Conservation (phyloP, 2,113 vertebrate species). For the Myotis lucifugus region DNA sequence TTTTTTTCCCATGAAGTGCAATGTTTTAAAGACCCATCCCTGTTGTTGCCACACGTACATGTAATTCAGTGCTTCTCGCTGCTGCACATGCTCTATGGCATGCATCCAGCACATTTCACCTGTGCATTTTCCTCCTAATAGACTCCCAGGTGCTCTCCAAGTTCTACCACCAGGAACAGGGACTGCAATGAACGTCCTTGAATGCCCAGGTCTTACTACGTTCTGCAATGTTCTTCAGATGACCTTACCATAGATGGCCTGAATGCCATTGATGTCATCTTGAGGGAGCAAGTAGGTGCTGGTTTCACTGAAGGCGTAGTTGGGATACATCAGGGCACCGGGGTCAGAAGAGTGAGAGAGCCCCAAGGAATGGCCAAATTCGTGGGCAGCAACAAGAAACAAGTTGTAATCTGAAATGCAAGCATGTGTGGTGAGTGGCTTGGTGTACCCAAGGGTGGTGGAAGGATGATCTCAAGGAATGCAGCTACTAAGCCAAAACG, state of each 20-base stretch:
- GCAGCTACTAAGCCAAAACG: background rate
- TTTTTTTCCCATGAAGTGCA: background rate
- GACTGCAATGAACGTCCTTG: background rate
- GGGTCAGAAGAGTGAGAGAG: conserved; percentile 91
- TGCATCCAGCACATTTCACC: background rate
- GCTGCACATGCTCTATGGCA: background rate
- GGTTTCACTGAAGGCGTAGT: conserved; percentile 87
- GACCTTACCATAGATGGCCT: conserved; percentile 92
- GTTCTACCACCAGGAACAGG: background rate
- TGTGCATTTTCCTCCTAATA: background rate
- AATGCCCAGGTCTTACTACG: rapidly evolving
- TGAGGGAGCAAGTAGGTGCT: conserved; percentile 87
- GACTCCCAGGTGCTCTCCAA: background rate
- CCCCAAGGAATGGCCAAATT: conserved; percentile 95
- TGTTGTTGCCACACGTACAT: background rate
- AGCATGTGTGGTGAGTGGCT: background rate
- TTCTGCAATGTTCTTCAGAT: background rate
- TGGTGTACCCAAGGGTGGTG: background rate
- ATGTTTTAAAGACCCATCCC: background rate
- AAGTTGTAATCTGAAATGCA: conserved; percentile 89
- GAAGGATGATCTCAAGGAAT: background rate
- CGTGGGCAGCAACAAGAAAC: conserved; percentile 95
- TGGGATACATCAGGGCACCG: conserved; percentile 93
- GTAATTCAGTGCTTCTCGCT: background rate
- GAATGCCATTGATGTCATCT: conserved; percentile 94